Percentiles rank a stretch among this genome's conserved stretches.
phyloP scores from a whole-genome alignment of 2,888 invertebrate genomes.

The Dioctria rufipes region DNA sequence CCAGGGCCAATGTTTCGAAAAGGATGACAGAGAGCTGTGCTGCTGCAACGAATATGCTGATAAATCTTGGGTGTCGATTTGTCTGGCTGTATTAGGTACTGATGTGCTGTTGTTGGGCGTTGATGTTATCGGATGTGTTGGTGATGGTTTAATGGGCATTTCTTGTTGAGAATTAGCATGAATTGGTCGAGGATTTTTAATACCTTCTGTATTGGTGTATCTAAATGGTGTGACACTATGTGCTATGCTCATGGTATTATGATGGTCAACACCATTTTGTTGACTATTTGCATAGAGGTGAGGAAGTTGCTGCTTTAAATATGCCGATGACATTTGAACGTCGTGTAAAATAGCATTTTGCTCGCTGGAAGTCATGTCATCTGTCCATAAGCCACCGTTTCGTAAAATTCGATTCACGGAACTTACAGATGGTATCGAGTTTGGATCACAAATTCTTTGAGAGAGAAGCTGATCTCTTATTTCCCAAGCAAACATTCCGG shows the following conservation, averaged over 20 bases:
- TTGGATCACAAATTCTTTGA: conserved; percentile 92
- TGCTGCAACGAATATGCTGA: conserved; percentile 60
- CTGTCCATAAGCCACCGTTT: conserved; percentile 88
- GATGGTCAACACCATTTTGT: conserved; percentile 15
- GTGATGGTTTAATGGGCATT: conserved; percentile 66
- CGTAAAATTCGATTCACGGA: conserved; percentile 94
- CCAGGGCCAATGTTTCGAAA: conserved; percentile 72
- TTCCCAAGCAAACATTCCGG: conserved; percentile 98
- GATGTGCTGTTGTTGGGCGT: conserved; percentile 30
- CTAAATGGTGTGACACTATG: conserved; percentile 19
- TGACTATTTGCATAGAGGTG: conserved; percentile 58
- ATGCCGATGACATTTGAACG: conserved; percentile 64
- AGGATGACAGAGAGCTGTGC: conserved; percentile 59
- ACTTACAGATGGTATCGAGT: conserved; percentile 93
- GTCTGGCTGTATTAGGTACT: neutral
- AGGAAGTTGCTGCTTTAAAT: conserved; percentile 68
- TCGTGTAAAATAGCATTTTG: conserved; percentile 67
- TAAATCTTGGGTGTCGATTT: conserved; percentile 53
- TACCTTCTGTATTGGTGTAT: conserved; percentile 26
- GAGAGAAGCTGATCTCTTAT: conserved; percentile 91
- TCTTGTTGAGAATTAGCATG: conserved; percentile 54
- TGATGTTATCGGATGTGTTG: conserved; percentile 64
- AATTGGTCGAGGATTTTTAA: conserved; percentile 56
- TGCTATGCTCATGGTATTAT: neutral
- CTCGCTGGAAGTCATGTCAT: conserved; percentile 73